Conservation (phyloP, 2,797 vertebrate species). For the Liparis tanakae region DNA sequence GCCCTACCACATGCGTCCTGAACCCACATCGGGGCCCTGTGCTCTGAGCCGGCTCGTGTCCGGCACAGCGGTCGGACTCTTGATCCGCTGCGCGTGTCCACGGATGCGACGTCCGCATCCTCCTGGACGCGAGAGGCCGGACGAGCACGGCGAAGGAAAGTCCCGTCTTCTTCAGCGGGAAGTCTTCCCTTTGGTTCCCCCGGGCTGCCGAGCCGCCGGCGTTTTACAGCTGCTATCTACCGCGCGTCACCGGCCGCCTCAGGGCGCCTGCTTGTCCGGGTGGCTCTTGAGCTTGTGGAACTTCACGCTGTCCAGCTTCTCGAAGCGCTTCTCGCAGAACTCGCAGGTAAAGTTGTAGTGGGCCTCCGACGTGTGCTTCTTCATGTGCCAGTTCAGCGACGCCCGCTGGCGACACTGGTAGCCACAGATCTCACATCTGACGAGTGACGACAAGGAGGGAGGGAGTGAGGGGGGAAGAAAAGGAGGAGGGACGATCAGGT, state of each 20-base stretch:
- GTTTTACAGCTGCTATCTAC: neutral
- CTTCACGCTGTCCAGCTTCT: constrained; percentile 93
- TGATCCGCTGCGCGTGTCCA: neutral
- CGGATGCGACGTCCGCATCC: neutral
- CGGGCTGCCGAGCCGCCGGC: neutral
- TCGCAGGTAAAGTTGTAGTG: constrained; percentile 94
- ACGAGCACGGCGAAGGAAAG: constrained; percentile 3
- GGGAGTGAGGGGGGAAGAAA: neutral
- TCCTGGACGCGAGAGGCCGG: neutral
- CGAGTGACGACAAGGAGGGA: neutral
- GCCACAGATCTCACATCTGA: constrained; percentile 94
- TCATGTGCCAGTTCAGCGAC: constrained; percentile 97
- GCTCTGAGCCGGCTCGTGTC: constrained; percentile 29
- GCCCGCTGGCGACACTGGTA: constrained; percentile 95
- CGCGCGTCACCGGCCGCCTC: constrained; percentile 47
- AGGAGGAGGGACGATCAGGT: neutral
- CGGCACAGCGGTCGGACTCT: constrained; percentile 45
- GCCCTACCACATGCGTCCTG: neutral
- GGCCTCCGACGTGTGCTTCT: constrained; percentile 89
- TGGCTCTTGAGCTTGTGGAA: constrained; percentile 95
- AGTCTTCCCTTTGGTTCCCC: constrained; percentile 6
- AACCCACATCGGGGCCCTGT: neutral
- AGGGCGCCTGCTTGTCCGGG: constrained; percentile 86
- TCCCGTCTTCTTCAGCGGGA: constrained; percentile 11
- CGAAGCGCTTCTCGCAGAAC: constrained; percentile 91